Evolutionary conservation across 1,140 invertebrate species (phyloP).

Genomic region (Sinella curviseta): DNA sequence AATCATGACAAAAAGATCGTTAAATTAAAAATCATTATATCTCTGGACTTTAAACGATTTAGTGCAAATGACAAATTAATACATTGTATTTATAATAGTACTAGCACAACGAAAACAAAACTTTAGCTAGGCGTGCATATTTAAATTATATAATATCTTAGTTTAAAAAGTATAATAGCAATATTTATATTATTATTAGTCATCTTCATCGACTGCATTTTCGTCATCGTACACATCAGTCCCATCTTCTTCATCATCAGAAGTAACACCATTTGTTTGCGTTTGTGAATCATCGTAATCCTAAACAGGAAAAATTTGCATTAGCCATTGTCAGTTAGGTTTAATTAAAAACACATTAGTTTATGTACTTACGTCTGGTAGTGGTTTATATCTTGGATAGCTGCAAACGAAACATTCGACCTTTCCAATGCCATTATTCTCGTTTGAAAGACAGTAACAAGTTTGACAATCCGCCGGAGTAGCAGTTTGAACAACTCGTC

Average conservation of each 20-base stretch:
- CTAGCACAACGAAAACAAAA: too few relatives aligned
- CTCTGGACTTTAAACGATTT: too few relatives aligned
- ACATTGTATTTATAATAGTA: too few relatives aligned
- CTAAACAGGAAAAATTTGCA: background rate
- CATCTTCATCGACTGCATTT: slow-evolving; percentile 27
- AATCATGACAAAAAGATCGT: too few relatives aligned
- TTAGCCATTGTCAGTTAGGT: background rate
- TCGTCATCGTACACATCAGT: slow-evolving; percentile 8
- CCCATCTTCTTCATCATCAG: background rate
- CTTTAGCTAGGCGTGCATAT: too few relatives aligned
- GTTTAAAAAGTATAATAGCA: background rate
- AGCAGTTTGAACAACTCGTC: slow-evolving; percentile 66
- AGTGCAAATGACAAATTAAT: too few relatives aligned
- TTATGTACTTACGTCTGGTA: slow-evolving; percentile 1
- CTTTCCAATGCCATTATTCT: slow-evolving; percentile 63
- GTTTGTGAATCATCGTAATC: background rate
- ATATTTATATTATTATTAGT: background rate
- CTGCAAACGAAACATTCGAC: slow-evolving; percentile 65
- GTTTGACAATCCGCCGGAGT: slow-evolving; percentile 65
- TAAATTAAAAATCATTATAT: too few relatives aligned
- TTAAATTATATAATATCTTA: too few relatives aligned
- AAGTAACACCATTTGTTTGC: background rate
- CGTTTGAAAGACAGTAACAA: slow-evolving; percentile 71
- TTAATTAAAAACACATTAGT: background rate
- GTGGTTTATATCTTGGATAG: slow-evolving; percentile 54